These are phyloP conservation scores for Dreissena rostriformis DNA, from an alignment of 1,140 invertebrate genomes.

Conservation along the genomic window DNA sequence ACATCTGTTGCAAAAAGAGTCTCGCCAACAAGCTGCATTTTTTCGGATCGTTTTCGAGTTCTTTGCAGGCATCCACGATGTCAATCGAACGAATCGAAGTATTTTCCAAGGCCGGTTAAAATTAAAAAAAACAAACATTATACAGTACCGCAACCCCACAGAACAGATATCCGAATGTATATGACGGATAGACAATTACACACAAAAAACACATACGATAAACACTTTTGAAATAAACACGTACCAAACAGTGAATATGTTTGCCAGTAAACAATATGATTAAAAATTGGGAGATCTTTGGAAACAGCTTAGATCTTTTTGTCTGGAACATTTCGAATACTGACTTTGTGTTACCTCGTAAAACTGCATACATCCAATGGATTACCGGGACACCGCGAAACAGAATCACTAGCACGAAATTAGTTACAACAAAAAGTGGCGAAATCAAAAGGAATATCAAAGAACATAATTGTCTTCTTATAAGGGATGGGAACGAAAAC, in stretches of 20 bases:
- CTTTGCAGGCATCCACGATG: slow-evolving; percentile 13
- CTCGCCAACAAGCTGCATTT: background rate
- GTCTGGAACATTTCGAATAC: background rate
- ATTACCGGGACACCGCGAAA: slow-evolving; percentile 20
- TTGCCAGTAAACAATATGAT: background rate
- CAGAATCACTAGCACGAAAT: background rate
- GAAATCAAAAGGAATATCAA: background rate
- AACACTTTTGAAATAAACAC: slow-evolving; percentile 16
- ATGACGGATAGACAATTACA: slow-evolving; percentile 20
- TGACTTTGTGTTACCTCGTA: background rate
- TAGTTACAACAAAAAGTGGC: background rate
- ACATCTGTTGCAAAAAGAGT: slow-evolving; percentile 19
- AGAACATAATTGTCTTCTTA: background rate
- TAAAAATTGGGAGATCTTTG: background rate
- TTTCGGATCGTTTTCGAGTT: slow-evolving; percentile 15
- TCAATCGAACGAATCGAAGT: slow-evolving; percentile 20
- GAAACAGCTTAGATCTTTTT: background rate
- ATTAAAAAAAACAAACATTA: slow-evolving; percentile 39
- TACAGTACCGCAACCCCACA: slow-evolving; percentile 29
- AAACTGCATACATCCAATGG: slow-evolving; percentile 5
- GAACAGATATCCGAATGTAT: slow-evolving; percentile 46
- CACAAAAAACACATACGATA: slow-evolving; percentile 20
- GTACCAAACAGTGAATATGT: slow-evolving; percentile 20
- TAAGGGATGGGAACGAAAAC: too few relatives aligned
- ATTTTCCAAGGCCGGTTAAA: slow-evolving; percentile 12